Percentiles rank a stretch among this genome's conserved stretches.
phyloP scores from a whole-genome alignment of 1,140 invertebrate genomes.

The Drosophila carrolli region DNA sequence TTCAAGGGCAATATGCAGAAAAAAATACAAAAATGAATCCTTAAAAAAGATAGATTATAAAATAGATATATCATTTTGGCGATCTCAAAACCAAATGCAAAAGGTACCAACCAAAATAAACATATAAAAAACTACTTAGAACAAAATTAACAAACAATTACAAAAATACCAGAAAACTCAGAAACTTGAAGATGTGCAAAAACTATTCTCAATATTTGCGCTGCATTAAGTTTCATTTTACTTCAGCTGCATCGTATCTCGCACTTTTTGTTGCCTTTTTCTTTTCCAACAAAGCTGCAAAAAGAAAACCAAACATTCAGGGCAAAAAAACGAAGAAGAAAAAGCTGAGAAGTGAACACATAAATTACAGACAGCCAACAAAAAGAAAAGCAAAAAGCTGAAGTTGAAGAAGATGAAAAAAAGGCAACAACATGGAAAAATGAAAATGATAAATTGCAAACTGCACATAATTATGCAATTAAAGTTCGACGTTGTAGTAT shows the following conservation, averaged over 20 bases:
- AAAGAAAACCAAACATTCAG: conserved; percentile 23
- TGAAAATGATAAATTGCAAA: conserved; percentile 85
- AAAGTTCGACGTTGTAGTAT: conserved; percentile 80
- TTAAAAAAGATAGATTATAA: too few species aligned
- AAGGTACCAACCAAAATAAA: neutral
- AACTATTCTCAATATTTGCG: conserved; percentile 57
- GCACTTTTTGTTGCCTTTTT: conserved; percentile 8
- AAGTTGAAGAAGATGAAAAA: conserved; percentile 42
- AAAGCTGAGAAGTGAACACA: conserved; percentile 53
- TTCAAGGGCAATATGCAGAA: too few species aligned
- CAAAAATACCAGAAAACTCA: conserved; percentile 1
- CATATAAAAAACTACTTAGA: neutral
- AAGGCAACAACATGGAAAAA: conserved; percentile 77
- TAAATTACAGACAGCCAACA: conserved; percentile 70
- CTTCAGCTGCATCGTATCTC: conserved; percentile 5
- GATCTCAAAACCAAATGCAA: too few species aligned
- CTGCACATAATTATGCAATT: conserved; percentile 85
- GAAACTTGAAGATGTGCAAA: conserved; percentile 9
- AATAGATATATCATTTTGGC: too few species aligned
- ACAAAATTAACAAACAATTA: conserved; percentile 9
- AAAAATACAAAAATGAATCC: too few species aligned
- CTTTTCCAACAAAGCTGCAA: conserved; percentile 12
- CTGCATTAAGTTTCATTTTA: conserved; percentile 56
- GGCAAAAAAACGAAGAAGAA: conserved; percentile 19
- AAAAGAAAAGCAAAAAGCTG: conserved; percentile 30